Base-by-base conservation (phyloP, 2,888 invertebrate genomes). In the Trachelus troglodyta region DNA sequence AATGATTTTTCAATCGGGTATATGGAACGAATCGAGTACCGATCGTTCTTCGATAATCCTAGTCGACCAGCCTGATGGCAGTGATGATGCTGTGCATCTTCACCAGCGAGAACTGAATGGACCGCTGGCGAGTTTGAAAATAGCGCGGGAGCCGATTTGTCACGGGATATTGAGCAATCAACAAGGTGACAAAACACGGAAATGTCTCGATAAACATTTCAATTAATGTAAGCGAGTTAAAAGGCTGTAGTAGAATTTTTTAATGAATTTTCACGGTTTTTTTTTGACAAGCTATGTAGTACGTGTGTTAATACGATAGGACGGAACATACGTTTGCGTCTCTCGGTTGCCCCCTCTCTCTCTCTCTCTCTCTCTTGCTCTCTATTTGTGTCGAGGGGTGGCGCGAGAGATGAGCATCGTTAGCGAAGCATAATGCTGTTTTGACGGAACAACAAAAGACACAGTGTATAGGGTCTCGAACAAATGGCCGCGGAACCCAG, bases 381-480 rank as follows among this genome's bases (percentile, higher is more conserved):
- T 69, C 76, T 80, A 79, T 80, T 78, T 77, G 77, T 69, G 69
- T 35, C 30, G 77, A 78, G n/a, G 76, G 76, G 75, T 74, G 75
- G 69, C 73, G 40, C 74, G 77, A 80, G 78, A 76, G 77, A 86
- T 81, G 85, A 81, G 77, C 84, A 84, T 90, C 89, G 89, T 89
- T 90, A 90, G 87, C 83, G 84, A 81, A 79, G 83, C 84, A 86
- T 87, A 89, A 89, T 89, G 84, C 87, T 90, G 90, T 90, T 91
- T 90, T 89, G 91, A 90, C 89, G 89, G 85, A 83, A 82, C 79
- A 86, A 87, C 88, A 87, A 89, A 88, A 86, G 86, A 82, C 84
- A 79, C 73, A 74, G 81, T 81, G 85, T 23, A 71, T 31, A 84
- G 83, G 85, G 85, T 85, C 81, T 83, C 86, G 87, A 89, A 91